Percentiles rank a stretch among this genome's conserved stretches.
Conservation (phyloP, 2,113 vertebrate species). For the Tragelaphus buxtoni region DNA sequence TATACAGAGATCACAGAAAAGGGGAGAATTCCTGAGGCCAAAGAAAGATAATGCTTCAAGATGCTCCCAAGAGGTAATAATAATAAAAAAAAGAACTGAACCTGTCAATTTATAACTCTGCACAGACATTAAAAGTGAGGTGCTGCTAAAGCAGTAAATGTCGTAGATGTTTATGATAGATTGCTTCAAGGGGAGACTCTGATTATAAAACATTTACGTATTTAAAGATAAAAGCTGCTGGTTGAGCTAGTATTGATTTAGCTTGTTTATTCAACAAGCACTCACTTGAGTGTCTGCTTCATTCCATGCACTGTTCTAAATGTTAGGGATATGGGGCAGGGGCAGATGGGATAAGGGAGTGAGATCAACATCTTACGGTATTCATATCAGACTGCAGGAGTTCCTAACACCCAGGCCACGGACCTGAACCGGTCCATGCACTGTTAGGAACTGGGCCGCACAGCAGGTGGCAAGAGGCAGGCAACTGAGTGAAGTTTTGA, state of each 20-base stretch:
- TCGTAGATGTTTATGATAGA: background rate
- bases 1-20: background rate
- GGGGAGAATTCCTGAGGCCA: background rate
- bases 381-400: background rate
- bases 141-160: background rate
- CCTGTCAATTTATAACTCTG: background rate
- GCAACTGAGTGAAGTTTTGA: background rate
- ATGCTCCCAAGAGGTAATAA: background rate
- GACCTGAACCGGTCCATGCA: rapidly evolving
- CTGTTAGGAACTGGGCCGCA: background rate
- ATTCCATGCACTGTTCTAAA: background rate
- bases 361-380: background rate
- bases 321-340: background rate
- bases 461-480: background rate
- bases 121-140: background rate
- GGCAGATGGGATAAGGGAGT: background rate
- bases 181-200: background rate
- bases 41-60: background rate
- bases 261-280: background rate
- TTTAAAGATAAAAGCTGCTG: background rate
- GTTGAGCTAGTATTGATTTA: background rate
- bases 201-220: background rate
- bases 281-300: background rate
- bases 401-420: background rate
- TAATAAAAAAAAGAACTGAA: background rate